Evolutionary conservation across 2,797 vertebrate genomes (phyloP).

Genomic region (Esox lucius): DNA sequence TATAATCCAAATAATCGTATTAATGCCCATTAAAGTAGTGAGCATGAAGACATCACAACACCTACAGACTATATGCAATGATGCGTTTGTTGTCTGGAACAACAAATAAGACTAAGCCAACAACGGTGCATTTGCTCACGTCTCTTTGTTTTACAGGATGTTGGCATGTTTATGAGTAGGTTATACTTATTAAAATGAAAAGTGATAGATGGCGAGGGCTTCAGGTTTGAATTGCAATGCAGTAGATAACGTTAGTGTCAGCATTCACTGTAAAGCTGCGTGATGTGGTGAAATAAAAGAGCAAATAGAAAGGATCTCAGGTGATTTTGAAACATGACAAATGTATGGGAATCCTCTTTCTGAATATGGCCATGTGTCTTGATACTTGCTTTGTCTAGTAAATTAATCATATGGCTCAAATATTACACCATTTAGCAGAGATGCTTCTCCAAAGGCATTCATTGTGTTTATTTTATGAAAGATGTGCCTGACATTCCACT

Average conservation of each 20-base stretch:
- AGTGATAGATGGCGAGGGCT: conserved; percentile 25
- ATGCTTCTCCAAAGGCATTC: background rate
- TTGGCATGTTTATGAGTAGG: conserved; percentile 31
- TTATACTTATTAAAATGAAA: background rate
- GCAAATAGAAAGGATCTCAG: conserved; percentile 15
- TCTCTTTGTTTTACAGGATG: conserved; percentile 42
- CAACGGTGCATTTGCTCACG: conserved; percentile 29
- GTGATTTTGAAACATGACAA: conserved; percentile 20
- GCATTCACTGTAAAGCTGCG: conserved; percentile 4
- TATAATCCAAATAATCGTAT: conserved; percentile 79
- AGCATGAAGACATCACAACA: conserved; percentile 76
- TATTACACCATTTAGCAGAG: background rate
- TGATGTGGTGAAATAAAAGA: conserved; percentile 35
- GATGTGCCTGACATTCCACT: background rate
- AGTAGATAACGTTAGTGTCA: background rate
- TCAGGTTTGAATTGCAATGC: background rate
- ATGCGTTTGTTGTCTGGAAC: conserved; percentile 41
- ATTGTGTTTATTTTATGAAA: background rate
- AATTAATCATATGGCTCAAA: background rate
- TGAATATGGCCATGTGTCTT: conserved; percentile 38
- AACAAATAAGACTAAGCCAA: conserved; percentile 52
- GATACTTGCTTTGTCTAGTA: conserved; percentile 32
- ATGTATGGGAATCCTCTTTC: conserved; percentile 33
- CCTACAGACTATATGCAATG: conserved; percentile 64
- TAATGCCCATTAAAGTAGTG: conserved; percentile 79